Percentiles rank a stretch among this genome's conserved stretches.
phyloP scores from a whole-genome alignment of 2,113 vertebrate genomes.

The Okapia johnstoni region DNA sequence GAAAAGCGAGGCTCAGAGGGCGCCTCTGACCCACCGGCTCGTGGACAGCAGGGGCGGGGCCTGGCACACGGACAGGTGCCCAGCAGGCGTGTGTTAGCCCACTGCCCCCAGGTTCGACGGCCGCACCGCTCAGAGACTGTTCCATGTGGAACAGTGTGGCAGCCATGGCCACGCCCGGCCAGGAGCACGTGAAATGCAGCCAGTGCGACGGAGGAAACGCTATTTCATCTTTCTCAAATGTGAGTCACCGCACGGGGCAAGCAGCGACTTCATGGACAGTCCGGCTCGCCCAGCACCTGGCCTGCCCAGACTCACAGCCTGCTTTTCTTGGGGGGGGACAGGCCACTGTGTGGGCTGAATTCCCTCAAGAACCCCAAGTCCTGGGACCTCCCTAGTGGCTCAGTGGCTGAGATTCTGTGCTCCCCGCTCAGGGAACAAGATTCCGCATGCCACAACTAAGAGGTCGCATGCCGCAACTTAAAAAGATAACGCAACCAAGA shows the following conservation, averaged over 20 bases:
- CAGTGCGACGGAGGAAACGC: neutral
- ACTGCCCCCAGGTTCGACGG: fast-evolving
- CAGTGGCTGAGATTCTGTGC: neutral
- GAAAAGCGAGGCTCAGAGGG: neutral
- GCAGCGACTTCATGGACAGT: neutral
- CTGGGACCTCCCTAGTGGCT: neutral
- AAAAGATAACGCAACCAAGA: neutral
- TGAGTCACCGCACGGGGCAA: fast-evolving
- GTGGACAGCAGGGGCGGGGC: neutral
- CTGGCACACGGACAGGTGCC: neutral
- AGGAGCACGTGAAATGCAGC: neutral
- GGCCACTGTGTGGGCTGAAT: neutral
- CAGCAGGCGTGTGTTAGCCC: fast-evolving
- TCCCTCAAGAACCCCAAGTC: neutral
- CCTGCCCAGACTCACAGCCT: neutral
- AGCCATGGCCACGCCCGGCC: fast-evolving
- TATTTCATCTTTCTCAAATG: neutral
- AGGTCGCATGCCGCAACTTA: fast-evolving
- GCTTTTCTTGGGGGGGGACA: no score
- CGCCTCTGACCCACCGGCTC: fast-evolving
- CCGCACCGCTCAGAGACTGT: neutral
- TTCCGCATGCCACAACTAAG: fast-evolving
- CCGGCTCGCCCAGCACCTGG: neutral
- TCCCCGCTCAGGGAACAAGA: neutral
- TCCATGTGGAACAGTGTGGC: fast-evolving